Evolutionary conservation across 2,113 vertebrate species (phyloP).

Genomic region (Anser cygnoides): DNA sequence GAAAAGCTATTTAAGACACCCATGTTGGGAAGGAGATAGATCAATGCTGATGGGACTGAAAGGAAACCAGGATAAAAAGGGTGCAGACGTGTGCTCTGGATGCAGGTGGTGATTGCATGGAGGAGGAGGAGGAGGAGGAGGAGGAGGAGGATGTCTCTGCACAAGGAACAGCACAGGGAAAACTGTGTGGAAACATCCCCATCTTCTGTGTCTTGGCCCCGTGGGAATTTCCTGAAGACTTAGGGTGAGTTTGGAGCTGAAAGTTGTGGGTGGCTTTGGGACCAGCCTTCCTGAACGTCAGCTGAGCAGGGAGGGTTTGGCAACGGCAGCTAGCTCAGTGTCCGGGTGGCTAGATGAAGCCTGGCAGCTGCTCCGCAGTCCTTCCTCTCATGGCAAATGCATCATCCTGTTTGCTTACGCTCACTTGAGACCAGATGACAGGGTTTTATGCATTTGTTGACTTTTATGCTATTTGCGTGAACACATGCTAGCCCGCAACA

Average conservation of each 20-base stretch:
- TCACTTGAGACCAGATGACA: background rate
- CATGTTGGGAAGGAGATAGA: background rate
- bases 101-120: background rate
- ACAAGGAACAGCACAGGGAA: background rate
- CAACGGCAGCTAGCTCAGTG: background rate
- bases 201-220: background rate
- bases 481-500: fast-evolving
- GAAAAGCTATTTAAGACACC: background rate
- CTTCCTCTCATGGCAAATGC: background rate
- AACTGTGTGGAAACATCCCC: fast-evolving
- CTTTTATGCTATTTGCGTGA: background rate
- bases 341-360: fast-evolving
- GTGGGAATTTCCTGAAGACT: background rate
- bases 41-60: background rate
- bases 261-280: fast-evolving
- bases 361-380: background rate
- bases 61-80: background rate
- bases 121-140: fast-evolving
- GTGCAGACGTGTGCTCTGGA: background rate
- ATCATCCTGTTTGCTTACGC: background rate
- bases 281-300: background rate
- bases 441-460: background rate
- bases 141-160: fast-evolving
- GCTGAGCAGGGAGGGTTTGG: background rate
- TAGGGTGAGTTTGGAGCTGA: background rate